Evolutionary conservation across 1,140 invertebrate genomes (phyloP).

Genomic region (Drosophila funebris): DNA sequence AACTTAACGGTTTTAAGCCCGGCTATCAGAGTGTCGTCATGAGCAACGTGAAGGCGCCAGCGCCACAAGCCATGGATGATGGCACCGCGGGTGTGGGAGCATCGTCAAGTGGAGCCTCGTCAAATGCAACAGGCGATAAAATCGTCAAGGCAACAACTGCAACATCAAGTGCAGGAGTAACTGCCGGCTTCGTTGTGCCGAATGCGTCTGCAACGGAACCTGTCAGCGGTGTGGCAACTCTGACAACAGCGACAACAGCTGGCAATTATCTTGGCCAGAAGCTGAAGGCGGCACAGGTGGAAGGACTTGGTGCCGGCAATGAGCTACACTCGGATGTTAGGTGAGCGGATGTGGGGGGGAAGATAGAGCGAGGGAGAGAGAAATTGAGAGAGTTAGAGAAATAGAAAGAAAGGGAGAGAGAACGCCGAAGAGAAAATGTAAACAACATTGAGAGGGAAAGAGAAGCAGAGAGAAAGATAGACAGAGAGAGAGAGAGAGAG

Average conservation of each 20-base stretch:
- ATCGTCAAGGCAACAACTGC: constrained; percentile 43
- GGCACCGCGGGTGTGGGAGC: neutral
- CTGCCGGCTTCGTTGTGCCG: constrained; percentile 9
- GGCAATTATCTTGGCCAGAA: constrained; percentile 79
- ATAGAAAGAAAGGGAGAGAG: neutral
- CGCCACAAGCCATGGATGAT: constrained; percentile 18
- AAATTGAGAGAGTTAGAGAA: too few species aligned
- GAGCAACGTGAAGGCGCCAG: constrained; percentile 55
- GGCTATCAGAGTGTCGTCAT: constrained; percentile 69
- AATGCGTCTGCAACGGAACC: constrained; percentile 17
- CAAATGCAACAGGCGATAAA: constrained; percentile 50
- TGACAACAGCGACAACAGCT: constrained; percentile 69
- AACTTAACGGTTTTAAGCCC: constrained; percentile 65
- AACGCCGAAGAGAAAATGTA: too few species aligned
- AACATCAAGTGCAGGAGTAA: constrained; percentile 8
- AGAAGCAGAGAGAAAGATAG: neutral
- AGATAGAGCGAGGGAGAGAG: neutral
- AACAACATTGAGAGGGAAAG: too few species aligned
- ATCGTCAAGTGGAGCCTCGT: constrained; percentile 19
- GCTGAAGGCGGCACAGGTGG: constrained; percentile 77
- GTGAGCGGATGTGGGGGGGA: constrained; percentile 42
- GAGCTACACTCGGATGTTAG: constrained; percentile 77
- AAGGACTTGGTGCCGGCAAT: constrained; percentile 75
- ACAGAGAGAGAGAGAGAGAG: neutral
- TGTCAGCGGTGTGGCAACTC: constrained; percentile 39